Conservation (phyloP, 2,797 vertebrate genomes). For the Helicolenus hilgendorfi region DNA sequence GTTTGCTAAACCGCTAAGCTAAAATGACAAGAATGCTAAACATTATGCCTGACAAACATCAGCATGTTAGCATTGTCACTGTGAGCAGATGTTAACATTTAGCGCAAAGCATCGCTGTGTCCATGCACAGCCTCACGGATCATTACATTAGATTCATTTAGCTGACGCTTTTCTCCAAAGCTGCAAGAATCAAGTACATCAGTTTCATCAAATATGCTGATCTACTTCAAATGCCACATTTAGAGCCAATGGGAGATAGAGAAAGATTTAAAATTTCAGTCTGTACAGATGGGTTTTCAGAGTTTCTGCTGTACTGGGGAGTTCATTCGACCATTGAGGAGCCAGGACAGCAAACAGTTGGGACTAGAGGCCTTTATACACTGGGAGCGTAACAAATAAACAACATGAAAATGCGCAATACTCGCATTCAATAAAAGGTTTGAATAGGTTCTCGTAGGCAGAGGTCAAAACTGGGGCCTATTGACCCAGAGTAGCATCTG, state of each 20-base stretch:
- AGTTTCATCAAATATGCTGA: neutral
- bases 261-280: neutral
- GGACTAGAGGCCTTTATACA: neutral
- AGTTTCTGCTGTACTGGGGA: neutral
- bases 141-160: neutral
- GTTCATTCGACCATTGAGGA: neutral
- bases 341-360: neutral
- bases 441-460: too few relatives aligned
- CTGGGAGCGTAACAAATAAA: accelerated
- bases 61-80: neutral
- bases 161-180: neutral
- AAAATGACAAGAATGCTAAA: neutral
- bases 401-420: too few relatives aligned
- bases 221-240: neutral
- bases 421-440: too few relatives aligned
- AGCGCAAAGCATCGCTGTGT: neutral
- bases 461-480: too few relatives aligned
- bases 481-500: accelerated
- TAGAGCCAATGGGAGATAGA: neutral
- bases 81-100: neutral
- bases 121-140: too few relatives aligned
- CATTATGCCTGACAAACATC: neutral
- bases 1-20: too few relatives aligned
- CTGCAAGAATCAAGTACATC: neutral
- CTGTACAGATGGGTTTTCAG: neutral